Conservation (phyloP, 2,113 vertebrate species). For the Trichechus manatus region DNA sequence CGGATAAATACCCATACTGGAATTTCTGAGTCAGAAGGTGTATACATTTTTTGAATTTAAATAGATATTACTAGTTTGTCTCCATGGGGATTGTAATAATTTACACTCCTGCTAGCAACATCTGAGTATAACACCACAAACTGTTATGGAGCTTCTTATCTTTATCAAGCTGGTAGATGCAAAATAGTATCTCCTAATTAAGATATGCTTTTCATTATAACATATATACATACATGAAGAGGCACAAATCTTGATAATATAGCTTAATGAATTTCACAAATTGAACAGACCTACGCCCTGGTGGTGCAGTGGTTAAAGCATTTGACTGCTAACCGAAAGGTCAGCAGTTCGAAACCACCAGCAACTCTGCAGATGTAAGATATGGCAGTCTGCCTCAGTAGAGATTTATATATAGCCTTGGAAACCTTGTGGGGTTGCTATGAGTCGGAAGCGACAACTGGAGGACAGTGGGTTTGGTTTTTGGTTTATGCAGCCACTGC, state of each 20-base stretch:
- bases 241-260: not conserved
- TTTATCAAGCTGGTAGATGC: not conserved
- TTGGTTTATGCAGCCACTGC: not conserved
- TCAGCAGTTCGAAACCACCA: no score
- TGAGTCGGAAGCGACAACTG: no score
- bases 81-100: not conserved
- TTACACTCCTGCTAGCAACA: not conserved
- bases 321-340: no score
- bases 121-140: not conserved
- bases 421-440: no score
- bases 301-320: no score
- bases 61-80: not conserved
- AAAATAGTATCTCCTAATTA: not conserved
- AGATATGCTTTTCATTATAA: not conserved
- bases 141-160: not conserved
- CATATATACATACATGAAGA: not conserved
- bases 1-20: not conserved
- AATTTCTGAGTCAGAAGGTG: not conserved
- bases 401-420: no score
- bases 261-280: conserved; percentile 26
- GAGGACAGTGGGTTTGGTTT: no score
- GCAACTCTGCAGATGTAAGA: no score
- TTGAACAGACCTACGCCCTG: not conserved
- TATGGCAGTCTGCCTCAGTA: no score
- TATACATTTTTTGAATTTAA: not conserved